A percentile compares a stretch with the other conserved stretches of the same genome.
Evolutionary conservation across 2,888 invertebrate genomes (phyloP).

Genomic region (Zaprionus bogoriensis): DNA sequence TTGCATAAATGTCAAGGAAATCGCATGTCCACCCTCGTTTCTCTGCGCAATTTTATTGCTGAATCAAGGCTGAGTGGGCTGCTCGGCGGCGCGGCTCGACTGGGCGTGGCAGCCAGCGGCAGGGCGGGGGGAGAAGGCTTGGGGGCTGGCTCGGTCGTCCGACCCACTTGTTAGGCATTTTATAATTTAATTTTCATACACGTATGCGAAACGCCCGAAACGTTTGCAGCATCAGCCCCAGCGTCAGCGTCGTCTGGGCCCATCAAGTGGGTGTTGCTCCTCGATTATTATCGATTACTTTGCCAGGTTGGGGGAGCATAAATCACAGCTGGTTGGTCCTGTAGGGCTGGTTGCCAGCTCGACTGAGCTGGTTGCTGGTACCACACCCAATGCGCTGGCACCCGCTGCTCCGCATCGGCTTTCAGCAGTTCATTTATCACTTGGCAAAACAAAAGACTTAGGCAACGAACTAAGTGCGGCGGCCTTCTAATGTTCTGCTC

Average conservation of each 20-base stretch:
- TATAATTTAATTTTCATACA: constrained; percentile 82
- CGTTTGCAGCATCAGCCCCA: constrained; percentile 27
- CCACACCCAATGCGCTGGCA: neutral
- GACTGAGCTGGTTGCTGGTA: constrained; percentile 6
- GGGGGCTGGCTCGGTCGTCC: too few relatives aligned
- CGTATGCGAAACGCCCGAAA: constrained; percentile 39
- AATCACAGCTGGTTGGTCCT: constrained; percentile 46
- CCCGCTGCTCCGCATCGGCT: constrained; percentile 40
- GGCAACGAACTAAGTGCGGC: constrained; percentile 57
- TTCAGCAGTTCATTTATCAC: constrained; percentile 81
- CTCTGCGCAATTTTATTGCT: constrained; percentile 62
- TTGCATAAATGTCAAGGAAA: constrained; percentile 78
- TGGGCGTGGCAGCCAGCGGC: constrained; percentile 34
- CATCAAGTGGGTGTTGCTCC: constrained; percentile 72
- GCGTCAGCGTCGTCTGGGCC: constrained; percentile 2
- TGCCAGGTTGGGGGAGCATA: constrained; percentile 57
- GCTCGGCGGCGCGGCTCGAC: constrained; percentile 12
- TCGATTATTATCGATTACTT: constrained; percentile 78
- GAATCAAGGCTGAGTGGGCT: constrained; percentile 38
- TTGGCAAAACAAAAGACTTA: constrained; percentile 66
- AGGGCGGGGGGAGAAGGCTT: constrained; percentile 8
- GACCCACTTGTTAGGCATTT: constrained; percentile 79
- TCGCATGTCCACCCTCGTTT: constrained; percentile 79
- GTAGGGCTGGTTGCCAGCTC: constrained; percentile 15
- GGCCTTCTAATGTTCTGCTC: constrained; percentile 59